Evolutionary conservation across 1,140 invertebrate genomes (phyloP).

Genomic region (Frieseomelitta varia): DNA sequence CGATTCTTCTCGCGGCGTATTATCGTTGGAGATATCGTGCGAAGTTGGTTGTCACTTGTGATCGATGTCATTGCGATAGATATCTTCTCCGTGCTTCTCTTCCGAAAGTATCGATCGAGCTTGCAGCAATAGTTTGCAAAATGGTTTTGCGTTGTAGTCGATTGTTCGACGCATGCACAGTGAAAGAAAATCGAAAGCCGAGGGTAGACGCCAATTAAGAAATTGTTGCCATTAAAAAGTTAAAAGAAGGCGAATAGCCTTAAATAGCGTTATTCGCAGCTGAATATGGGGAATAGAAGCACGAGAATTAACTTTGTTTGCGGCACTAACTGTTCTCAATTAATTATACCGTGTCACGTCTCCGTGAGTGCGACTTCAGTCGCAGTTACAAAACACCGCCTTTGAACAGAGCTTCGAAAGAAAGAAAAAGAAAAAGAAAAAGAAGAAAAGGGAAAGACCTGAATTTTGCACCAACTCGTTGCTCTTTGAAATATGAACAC

Average conservation of each 20-base stretch:
- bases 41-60: background rate
- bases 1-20: background rate
- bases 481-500: background rate
- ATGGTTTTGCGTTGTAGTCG: no score
- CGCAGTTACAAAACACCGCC: background rate
- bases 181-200: background rate
- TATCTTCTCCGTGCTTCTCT: background rate
- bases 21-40: background rate
- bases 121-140: background rate
- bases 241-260: background rate
- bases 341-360: background rate
- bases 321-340: background rate
- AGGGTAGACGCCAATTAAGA: background rate
- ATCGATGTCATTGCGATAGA: background rate
- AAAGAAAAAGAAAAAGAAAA: no score
- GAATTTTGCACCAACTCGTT: conserved; percentile 4
- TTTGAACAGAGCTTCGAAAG: background rate
- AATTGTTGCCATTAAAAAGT: background rate
- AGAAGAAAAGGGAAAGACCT: background rate
- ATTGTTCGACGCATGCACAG: background rate
- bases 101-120: background rate
- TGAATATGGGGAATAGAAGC: background rate
- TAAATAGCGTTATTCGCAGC: background rate
- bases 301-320: background rate
- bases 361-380: background rate